phyloP scores from a whole-genome alignment of 2,113 vertebrate species.

The Corvus cornix region DNA sequence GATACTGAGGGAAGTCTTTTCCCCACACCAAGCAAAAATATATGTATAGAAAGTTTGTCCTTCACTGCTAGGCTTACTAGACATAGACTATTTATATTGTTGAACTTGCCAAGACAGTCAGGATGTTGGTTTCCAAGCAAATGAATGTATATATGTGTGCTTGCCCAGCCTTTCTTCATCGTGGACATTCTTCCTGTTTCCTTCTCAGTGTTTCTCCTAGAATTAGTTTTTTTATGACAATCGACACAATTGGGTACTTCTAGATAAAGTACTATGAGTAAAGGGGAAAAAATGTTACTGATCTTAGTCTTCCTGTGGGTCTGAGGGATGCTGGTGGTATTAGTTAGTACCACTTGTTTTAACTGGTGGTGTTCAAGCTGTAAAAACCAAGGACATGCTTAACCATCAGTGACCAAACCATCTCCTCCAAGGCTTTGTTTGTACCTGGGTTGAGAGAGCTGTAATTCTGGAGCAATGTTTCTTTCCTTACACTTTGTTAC shows the following conservation, averaged over 20 bases:
- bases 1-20: not conserved
- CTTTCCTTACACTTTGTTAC: not conserved
- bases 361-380: not conserved
- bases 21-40: not conserved
- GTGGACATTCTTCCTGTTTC: slow-evolving; percentile 17
- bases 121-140: slow-evolving; percentile 30
- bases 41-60: not conserved
- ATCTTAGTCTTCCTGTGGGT: not conserved
- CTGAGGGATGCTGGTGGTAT: not conserved
- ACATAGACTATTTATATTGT: not conserved
- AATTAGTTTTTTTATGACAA: not conserved
- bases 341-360: not conserved
- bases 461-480: not conserved
- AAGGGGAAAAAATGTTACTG: not conserved
- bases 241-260: not conserved
- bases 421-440: not conserved
- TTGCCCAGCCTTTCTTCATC: not conserved
- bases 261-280: not conserved
- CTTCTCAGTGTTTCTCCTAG: slow-evolving; percentile 11
- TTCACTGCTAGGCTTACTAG: not conserved
- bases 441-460: not conserved
- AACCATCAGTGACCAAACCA: not conserved
- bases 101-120: not conserved
- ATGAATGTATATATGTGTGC: not conserved
- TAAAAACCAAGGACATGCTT: not conserved